Evolutionary conservation across 2,113 vertebrate species (phyloP).

Genomic region (Perca flavescens): DNA sequence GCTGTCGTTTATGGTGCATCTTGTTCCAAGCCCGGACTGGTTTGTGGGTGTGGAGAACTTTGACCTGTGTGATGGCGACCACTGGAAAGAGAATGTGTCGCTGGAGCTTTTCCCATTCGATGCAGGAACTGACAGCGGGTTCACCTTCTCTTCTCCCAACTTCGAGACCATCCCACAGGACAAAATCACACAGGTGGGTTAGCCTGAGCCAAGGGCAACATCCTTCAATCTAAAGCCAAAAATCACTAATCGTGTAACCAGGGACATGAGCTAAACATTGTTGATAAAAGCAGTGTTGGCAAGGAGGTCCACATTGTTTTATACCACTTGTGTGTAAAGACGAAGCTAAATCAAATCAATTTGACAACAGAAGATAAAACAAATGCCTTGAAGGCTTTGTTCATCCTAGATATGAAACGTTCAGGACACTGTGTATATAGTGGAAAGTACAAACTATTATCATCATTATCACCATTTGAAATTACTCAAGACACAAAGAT

Average conservation of each 20-base stretch:
- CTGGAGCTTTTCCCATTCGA: slow-evolving; percentile 93
- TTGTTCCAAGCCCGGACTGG: slow-evolving; percentile 98
- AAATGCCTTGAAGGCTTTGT: neutral
- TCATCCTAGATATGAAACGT: neutral
- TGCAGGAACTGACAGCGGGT: slow-evolving; percentile 96
- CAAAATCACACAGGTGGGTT: slow-evolving; percentile 89
- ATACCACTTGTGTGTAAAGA: neutral
- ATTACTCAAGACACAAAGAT: neutral
- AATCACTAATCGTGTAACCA: neutral
- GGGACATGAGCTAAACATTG: neutral
- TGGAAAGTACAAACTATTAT: too few relatives aligned
- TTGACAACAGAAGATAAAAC: neutral
- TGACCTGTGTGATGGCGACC: slow-evolving; percentile 89
- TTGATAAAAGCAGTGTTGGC: neutral
- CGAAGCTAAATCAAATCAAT: neutral
- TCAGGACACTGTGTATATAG: neutral
- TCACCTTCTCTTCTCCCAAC: slow-evolving; percentile 98
- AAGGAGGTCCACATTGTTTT: neutral
- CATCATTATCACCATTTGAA: too few relatives aligned
- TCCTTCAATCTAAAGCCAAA: slow-evolving; percentile 1
- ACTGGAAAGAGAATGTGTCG: slow-evolving; percentile 89
- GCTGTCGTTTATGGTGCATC: slow-evolving; percentile 93
- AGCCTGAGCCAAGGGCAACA: neutral
- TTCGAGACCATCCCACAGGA: slow-evolving; percentile 98
- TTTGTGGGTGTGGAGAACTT: slow-evolving; percentile 94